Base-by-base conservation (phyloP, 2,888 invertebrate genomes). In the Ommatoiulus sabulosus region DNA sequence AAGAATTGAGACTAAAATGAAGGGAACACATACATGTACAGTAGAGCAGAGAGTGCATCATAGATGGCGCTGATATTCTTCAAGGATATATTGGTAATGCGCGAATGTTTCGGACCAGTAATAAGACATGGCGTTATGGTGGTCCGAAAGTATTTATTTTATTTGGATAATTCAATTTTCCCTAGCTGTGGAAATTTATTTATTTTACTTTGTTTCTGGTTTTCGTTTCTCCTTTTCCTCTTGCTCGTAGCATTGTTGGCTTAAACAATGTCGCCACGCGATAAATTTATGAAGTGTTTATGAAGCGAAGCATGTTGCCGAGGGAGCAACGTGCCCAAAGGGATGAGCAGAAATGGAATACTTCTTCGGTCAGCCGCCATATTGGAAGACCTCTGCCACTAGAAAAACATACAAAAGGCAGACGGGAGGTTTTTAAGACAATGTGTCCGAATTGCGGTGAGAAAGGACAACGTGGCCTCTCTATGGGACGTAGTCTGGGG, bases 261-360 rank as follows among this genome's bases (percentile, higher is more conserved):
- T 52, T 8, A 52, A 52, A 52, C 52, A 12, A 15, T 15, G 52
- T 52, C 52, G 52, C 52, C 52, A 52, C 8, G 52, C 15, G 15
- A 52, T 52, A 52, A 52, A 52, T 52, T 52, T 52, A 52, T 52
- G 52, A 52, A 52, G 52, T 52, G 52, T 52, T 52, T 52, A 52
- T 52, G 52, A 52, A 52, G 52, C 52, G 52, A 52, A 52, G 52
- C 15, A 52, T 52, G 52, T 52, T 52, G 52, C 15, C 52, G 3
- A 52, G 52, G 52, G 52, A 52, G 52, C 52, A 52, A 52, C 12
- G 52, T 52, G 52, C 52, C 52, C 52, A 52, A 52, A 52, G 52
- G 52, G 52, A 52, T 52, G 12, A 12, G 48, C 8, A 12, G 52
- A 15, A 12, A 52, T 52, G 12, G 52, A 0, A 52, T 48, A 48